Percentiles rank a stretch among this genome's conserved stretches.
phyloP scores from a whole-genome alignment of 2,113 vertebrate species.

The Sakesphorus luctuosus region DNA sequence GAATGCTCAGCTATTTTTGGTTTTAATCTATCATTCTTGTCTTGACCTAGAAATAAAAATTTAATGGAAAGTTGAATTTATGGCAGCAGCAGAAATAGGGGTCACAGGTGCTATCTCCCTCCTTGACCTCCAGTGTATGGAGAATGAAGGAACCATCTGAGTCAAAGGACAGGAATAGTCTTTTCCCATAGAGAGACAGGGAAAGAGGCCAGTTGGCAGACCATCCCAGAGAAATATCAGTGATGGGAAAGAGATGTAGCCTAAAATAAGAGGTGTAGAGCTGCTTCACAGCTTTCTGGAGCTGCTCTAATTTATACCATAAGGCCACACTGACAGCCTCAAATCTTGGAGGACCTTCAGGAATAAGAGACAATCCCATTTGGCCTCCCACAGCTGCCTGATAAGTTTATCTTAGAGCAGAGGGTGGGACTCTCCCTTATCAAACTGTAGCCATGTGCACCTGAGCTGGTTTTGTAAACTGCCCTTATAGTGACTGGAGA shows the following conservation, averaged over 20 bases:
- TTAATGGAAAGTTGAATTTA: slow-evolving; percentile 6
- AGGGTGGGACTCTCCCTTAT: background rate
- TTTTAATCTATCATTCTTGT: slow-evolving; percentile 12
- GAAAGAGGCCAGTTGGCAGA: background rate
- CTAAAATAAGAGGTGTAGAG: background rate
- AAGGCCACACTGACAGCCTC: background rate
- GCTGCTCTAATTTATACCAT: background rate
- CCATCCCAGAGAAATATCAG: rapidly evolving
- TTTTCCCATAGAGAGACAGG: background rate
- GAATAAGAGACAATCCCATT: background rate
- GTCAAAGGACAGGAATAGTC: rapidly evolving
- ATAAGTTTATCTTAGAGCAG: background rate
- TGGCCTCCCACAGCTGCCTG: background rate
- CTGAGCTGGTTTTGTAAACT: background rate
- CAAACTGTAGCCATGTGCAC: background rate
- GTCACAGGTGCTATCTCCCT: background rate
- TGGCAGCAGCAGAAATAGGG: background rate
- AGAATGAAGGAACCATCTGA: background rate
- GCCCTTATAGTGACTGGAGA: background rate
- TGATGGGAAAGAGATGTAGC: background rate
- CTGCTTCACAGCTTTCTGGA: background rate
- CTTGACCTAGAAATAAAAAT: slow-evolving; percentile 34
- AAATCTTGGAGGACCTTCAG: background rate
- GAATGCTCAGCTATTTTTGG: slow-evolving; percentile 1
- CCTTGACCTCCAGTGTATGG: background rate